Evolutionary conservation across 30 jellyfish, hydroid and myxozoan genomes (phyloP).

Genomic region (Aurelia coerulea): DNA sequence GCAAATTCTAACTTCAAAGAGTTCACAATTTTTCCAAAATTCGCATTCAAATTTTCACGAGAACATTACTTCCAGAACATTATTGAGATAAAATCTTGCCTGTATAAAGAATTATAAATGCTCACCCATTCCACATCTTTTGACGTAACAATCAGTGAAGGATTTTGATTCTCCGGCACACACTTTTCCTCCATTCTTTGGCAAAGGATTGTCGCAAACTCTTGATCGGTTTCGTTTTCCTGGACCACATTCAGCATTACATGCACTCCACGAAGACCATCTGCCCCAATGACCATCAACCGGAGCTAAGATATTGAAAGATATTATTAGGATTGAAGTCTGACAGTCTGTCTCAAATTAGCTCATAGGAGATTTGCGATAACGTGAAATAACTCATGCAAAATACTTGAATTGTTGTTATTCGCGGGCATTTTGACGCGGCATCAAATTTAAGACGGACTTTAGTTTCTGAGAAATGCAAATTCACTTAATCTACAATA

Average conservation of each 20-base stretch:
- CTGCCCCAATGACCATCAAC: conserved; percentile 88
- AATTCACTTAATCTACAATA: too few relatives aligned
- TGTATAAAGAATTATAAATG: neutral
- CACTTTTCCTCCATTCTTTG: conserved; percentile 59
- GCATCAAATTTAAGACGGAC: too few relatives aligned
- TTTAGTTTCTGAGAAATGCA: too few relatives aligned
- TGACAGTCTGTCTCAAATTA: too few relatives aligned
- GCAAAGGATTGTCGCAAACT: conserved; percentile 56
- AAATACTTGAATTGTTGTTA: too few relatives aligned
- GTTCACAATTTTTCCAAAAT: too few relatives aligned
- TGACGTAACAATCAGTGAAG: conserved; percentile 35
- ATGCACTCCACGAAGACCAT: conserved; percentile 67
- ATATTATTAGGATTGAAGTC: too few relatives aligned
- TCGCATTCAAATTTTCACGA: too few relatives aligned
- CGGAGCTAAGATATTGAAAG: conserved; percentile 32
- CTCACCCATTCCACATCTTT: conserved; percentile 82
- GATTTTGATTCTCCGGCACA: conserved; percentile 48
- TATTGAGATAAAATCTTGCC: neutral
- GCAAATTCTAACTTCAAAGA: too few relatives aligned
- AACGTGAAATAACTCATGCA: too few relatives aligned
- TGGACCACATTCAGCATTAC: conserved; percentile 51
- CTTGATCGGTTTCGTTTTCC: conserved; percentile 64
- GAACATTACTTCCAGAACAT: neutral
- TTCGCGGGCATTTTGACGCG: too few relatives aligned
- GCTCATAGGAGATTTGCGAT: too few relatives aligned